Evolutionary conservation across 2,888 invertebrate species (phyloP), one percentile per base, ranked within the genome.

Genomic region (Tenthredo amoena): DNA sequence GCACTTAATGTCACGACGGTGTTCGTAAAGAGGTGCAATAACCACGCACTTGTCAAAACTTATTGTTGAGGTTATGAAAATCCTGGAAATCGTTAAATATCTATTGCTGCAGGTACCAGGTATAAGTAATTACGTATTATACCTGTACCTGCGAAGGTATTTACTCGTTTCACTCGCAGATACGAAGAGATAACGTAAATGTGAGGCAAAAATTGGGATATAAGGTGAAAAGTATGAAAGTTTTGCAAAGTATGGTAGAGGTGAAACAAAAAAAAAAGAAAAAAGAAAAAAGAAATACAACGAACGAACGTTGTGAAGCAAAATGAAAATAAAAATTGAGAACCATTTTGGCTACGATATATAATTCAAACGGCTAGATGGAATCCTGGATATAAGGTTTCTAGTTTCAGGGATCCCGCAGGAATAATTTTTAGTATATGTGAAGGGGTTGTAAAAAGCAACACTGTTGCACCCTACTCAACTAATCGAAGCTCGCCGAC

Each of bases 381-480:
- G 18, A 18, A 68, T 68, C 34, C 18, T 34, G 68, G 68, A 1
- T 34, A 31, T 18, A 34, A 18, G 34, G 68, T 68, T 68, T 34
- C 68, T 68, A 34, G 58, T 62, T 62, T 47, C 47, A 47, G 40
- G 62, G 40, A 62, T 6, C 81, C 81, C 40, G 62, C 81, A 40
- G 81, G 37, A 81, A 40, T 81, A 50, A 81, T 62, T n/a, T 55
- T 62, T 34, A 10, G 76, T 26, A 40, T 77, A 18, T 55, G 9
- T 40, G 26, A 81, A 81, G 81, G 81, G 81, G 81, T 81, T 81
- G 81, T 62, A 81, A 81, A 81, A 1, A 81, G 81, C 62, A 85
- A 79, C 76, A 77, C 43, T 50, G 77, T 68, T 85, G 79, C 85
- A 85, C 58, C 79, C 79, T 77, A 77, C 76, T 68, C 34, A 79